Evolutionary conservation across 2,888 invertebrate genomes (phyloP), one percentile per base, ranked within the genome.

Genomic region (Resseliella maxima): DNA sequence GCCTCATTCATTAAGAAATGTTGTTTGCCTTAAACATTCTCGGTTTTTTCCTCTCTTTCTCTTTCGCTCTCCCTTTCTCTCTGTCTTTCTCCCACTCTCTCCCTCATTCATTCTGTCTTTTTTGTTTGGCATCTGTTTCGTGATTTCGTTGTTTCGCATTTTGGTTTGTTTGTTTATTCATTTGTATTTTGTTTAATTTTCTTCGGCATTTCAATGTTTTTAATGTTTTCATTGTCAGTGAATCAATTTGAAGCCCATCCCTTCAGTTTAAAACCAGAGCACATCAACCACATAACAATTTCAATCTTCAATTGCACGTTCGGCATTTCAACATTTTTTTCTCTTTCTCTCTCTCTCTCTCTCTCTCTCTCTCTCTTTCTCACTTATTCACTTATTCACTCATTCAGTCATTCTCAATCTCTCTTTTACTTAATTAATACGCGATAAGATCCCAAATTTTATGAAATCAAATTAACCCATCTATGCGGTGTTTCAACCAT

Each of bases 11-110:
- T 59, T 59, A 59, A 59, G 59, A 59, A 59, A 59, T 59, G 6
- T 59, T 59, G 59, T 59, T 59, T 59, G 59, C 59, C 59, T 59
- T 24, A 59, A 59, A 59, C 59, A 59, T 59, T 59, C 59, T n/a
- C n/a, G n/a, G n/a, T 41, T 41, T 12, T 59, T 59, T 59, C 15
- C 2, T 50, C 15, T 50, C 15, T 8, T 50, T 59, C 10, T 41
- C 12, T 41, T 41, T 41, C 41, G n/a, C 41, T 41, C 12, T 41
- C 41, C 6, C n/a, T n/a, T n/a, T n/a, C n/a, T n/a, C n/a, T n/a
- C n/a, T n/a, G n/a, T n/a, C n/a, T n/a, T n/a, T n/a, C n/a, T n/a
- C n/a, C n/a, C n/a, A n/a, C n/a, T n/a, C n/a, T n/a, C n/a, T n/a
- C n/a, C n/a, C n/a, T n/a, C n/a, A n/a, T n/a, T n/a, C n/a, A n/a